A percentile compares a stretch with the other conserved stretches of the same genome.
Conservation (phyloP, 2,888 invertebrate species). For the Hecatera dysodea region DNA sequence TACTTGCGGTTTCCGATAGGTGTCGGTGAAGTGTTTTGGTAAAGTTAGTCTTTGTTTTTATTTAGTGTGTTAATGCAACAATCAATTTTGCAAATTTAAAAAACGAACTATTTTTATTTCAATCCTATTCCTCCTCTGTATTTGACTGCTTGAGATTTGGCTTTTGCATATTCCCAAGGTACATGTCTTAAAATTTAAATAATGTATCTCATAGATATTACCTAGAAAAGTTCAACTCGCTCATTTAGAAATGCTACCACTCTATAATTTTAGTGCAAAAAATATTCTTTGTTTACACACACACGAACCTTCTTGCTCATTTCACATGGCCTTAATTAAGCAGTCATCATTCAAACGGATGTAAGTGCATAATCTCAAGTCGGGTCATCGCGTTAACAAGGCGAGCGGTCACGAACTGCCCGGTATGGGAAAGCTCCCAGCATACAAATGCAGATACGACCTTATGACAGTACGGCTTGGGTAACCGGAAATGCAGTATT, state of each 20-base stretch:
- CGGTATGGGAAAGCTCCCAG: conserved; percentile 90
- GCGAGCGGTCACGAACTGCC: conserved; percentile 89
- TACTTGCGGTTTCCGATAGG: conserved; percentile 23
- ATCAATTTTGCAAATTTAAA: neutral
- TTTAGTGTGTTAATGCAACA: neutral
- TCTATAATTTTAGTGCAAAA: conserved; percentile 70
- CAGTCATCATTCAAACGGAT: conserved; percentile 88
- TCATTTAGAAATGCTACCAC: conserved; percentile 38
- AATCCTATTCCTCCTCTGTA: neutral
- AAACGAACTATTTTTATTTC: neutral
- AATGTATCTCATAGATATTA: neutral
- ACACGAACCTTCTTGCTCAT: conserved; percentile 68
- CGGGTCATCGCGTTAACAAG: conserved; percentile 89
- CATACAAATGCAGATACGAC: conserved; percentile 86
- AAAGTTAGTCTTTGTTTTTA: neutral
- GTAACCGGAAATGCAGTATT: conserved; percentile 72
- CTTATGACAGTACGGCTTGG: conserved; percentile 73
- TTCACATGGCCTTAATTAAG: conserved; percentile 86
- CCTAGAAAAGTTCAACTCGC: neutral
- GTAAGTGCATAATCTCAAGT: conserved; percentile 88
- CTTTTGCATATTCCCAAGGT: neutral
- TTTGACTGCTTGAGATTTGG: neutral
- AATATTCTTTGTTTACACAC: conserved; percentile 72
- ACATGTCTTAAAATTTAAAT: neutral
- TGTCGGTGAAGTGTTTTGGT: neutral